Base-by-base conservation (phyloP, 2,888 invertebrate genomes). In the Colostygia pectinataria region DNA sequence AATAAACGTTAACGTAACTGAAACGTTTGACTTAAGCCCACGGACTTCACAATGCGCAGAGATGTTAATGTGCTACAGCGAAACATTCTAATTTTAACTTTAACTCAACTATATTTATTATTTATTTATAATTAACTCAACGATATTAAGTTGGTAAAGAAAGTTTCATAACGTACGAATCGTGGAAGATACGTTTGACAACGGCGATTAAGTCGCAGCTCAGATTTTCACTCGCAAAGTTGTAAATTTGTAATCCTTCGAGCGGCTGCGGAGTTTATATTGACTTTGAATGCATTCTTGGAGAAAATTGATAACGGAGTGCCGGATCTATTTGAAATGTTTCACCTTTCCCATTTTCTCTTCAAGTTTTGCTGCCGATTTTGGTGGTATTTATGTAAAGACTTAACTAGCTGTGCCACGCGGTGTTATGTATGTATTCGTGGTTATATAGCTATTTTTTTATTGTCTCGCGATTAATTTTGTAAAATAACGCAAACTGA, bases 251-350 rank as follows among this genome's bases (percentile, higher is more conserved):
- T 56, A 59, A 59, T 59, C 59, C 50, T 38, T 53, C 44, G 48
- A 49, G 53, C 55, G 47, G 43, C 51, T 57, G 50, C 44, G 37
- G 55, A 56, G 48, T 55, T 59, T 54, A 46, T 59, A 55, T 54
- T 53, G 57, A 48, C 50, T 57, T 50, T 48, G 50, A 57, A 53
- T 59, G 56, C 59, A 53, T 55, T 56, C 54, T 57, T 59, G 59
- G 40, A 48, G 52, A 55, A 59, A 57, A 54, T 50, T 54, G 53
- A 57, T 57, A 59, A 54, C 45, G 13, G 29, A 54, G 28, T 40
- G 42, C 33, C 27, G 25, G 45, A 31, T 44, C 43, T 46, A 48
- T 52, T 53, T 44, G 37, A 41, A 48, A 42, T 45, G 37, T 39
- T 34, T 33, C 42, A 44, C 32, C 24, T 44, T 29, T 25, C 25